phyloP scores from a whole-genome alignment of 2,797 vertebrate species.

The Zalophus californianus region DNA sequence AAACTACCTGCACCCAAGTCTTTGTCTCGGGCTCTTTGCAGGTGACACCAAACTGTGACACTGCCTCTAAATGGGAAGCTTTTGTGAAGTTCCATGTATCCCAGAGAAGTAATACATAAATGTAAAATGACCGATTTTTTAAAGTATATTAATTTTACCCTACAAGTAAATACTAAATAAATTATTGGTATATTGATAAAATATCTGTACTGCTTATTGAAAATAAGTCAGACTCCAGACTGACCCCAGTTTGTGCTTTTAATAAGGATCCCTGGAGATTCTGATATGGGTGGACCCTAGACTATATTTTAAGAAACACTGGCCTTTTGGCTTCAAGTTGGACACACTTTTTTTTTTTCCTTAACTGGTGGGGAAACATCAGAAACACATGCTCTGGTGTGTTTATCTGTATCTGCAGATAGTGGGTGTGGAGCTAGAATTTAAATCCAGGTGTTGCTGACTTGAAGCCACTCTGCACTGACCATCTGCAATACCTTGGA shows the following conservation, averaged over 20 bases:
- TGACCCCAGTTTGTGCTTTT: not conserved
- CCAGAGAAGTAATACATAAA: not conserved
- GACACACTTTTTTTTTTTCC: not conserved
- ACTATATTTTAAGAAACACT: not conserved
- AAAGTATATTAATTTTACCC: not conserved
- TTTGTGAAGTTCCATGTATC: not conserved
- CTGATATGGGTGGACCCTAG: not conserved
- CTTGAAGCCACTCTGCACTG: not conserved
- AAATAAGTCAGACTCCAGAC: not conserved
- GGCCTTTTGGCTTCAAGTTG: not conserved
- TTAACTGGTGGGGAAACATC: not conserved
- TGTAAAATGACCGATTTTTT: not conserved
- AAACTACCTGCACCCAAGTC: not conserved
- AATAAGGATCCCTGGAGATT: not conserved
- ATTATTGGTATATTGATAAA: not conserved
- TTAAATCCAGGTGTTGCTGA: not conserved
- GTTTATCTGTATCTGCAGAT: too few species aligned
- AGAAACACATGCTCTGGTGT: not conserved
- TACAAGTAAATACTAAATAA: not conserved
- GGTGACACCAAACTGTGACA: not conserved
- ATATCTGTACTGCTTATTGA: not conserved
- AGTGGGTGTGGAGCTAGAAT: not conserved
- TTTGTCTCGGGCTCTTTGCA: not conserved
- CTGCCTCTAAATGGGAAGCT: not conserved
- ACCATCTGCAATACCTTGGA: not conserved